Percentiles rank a stretch among this genome's conserved stretches.
phyloP scores from a whole-genome alignment of 2,113 vertebrate genomes.

The Leiothrix lutea region DNA sequence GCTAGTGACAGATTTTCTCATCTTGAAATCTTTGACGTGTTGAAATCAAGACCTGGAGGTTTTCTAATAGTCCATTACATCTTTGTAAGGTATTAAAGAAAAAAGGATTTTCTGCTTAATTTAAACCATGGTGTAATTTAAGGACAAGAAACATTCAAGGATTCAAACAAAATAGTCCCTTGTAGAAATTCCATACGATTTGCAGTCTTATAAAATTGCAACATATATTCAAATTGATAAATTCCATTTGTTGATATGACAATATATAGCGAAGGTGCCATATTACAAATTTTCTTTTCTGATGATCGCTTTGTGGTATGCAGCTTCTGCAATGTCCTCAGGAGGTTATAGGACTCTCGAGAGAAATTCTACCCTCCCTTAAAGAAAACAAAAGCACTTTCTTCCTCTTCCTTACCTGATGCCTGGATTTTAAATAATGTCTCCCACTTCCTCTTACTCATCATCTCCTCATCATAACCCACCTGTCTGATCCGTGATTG shows the following conservation, averaged over 20 bases:
- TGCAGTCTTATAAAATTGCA: background rate
- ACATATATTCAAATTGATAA: background rate
- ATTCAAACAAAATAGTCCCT: background rate
- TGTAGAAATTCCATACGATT: background rate
- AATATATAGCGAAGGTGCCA: background rate
- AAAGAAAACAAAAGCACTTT: background rate
- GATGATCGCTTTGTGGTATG: background rate
- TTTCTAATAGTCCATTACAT: background rate
- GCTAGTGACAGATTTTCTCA: background rate
- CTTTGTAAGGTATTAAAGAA: background rate
- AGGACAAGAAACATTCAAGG: background rate
- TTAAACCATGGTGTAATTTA: background rate
- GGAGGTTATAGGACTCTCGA: background rate
- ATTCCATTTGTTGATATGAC: background rate
- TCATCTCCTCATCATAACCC: background rate
- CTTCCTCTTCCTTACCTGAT: background rate
- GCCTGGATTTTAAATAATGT: background rate
- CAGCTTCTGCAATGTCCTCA: background rate
- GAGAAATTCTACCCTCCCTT: background rate
- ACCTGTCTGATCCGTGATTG: background rate
- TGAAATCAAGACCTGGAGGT: background rate
- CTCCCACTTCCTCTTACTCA: background rate
- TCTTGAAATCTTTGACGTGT: background rate
- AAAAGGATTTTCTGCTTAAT: background rate
- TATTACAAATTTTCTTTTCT: background rate